These are phyloP conservation scores for Nyctereutes procyonoides DNA, from an alignment of 2,113 vertebrate genomes.

Conservation along the genomic window DNA sequence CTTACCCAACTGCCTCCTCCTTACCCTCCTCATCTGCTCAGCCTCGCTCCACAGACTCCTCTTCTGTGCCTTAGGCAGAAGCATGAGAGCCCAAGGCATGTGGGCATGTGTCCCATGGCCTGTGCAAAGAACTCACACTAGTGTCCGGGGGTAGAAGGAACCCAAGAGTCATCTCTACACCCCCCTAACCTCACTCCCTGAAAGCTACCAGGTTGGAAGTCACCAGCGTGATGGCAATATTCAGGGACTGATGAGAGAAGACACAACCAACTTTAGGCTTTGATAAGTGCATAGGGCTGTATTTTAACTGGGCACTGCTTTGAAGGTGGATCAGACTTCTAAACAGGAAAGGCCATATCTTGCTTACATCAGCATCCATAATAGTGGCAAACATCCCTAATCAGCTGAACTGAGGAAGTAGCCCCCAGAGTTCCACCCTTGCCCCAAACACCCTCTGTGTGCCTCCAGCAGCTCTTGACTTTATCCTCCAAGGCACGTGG, in stretches of 20 bases:
- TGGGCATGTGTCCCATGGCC: background rate
- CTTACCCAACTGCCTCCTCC: background rate
- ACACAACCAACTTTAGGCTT: background rate
- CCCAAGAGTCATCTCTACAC: background rate
- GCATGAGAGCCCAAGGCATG: background rate
- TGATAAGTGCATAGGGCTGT: background rate
- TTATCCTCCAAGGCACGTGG: background rate
- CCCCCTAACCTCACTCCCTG: background rate
- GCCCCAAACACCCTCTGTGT: background rate
- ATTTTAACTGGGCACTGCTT: background rate
- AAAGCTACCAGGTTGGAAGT: background rate
- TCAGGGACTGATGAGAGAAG: background rate
- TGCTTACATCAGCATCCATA: background rate
- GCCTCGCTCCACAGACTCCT: background rate
- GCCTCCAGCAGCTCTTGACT: background rate
- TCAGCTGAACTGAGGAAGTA: background rate
- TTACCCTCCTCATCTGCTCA: background rate
- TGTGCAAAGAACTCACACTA: background rate
- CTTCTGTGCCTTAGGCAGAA: background rate
- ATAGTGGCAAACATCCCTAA: too few relatives aligned
- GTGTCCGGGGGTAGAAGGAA: background rate
- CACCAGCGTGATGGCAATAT: background rate
- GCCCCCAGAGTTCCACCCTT: background rate
- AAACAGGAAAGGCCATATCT: background rate
- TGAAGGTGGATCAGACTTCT: background rate